Evolutionary conservation across 2,113 vertebrate genomes (phyloP), one percentile per base, ranked within the genome.

Genomic region (Mungos mungo): DNA sequence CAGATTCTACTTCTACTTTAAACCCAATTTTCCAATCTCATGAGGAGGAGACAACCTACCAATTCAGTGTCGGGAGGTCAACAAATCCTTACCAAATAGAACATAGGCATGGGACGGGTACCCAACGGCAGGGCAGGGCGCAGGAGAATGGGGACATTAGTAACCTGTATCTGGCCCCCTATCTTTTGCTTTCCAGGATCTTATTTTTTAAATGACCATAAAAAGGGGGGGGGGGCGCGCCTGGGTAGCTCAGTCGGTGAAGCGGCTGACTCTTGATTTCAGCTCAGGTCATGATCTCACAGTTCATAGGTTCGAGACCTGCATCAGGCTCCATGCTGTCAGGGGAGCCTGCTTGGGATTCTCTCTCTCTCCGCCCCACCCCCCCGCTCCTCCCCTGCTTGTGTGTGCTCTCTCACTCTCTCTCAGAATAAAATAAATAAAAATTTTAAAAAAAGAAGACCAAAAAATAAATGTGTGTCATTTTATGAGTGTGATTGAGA

Each of bases 401-500:
- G 57, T 60, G 57, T 60, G 57, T 23, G 7, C 57, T 60, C 52
- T 54, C 52, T 54, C 52, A 54, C 52, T 54, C 52, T 54, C 15
- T 54, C 21, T 60, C 57, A 60, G 57, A 60, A 23, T 60, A 60
- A 60, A 60, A 60, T 23, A 60, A 60, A 60, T 23, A 60, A 15
- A 54, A 54, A 54, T 54, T 18, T 60, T 8, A 60, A 23, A 60
- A 60, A 23, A 76, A 98, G 97, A n/a, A 96, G 97, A 98, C 97
- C 97, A 98, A 98, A 65, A 99, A 93, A 98, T 98, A 98, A 98
- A 98, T 98, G 97, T 98, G 98, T 98, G 97, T 97, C 98, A 98
- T 96, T 98, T 97, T 98, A 91, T 98, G 98, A 98, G 96, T 98
- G 98, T 98, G 97, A 97, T 97, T 96, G 89, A 98, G 98, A 97